phyloP scores from a whole-genome alignment of 2,888 invertebrate genomes.

The Amphimallon solstitiale region DNA sequence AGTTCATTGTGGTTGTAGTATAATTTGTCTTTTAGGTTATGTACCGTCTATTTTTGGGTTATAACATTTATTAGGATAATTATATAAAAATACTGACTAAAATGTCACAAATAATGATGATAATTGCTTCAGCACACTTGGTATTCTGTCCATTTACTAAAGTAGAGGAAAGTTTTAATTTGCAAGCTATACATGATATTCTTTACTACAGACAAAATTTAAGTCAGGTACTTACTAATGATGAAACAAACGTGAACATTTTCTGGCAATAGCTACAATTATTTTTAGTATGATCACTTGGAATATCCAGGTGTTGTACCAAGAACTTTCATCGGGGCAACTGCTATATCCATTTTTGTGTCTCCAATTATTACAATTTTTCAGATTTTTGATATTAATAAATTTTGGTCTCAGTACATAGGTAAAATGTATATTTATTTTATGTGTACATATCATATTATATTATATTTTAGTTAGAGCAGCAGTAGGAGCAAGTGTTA shows the following conservation, averaged over 20 bases:
- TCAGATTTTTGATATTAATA: constrained; percentile 76
- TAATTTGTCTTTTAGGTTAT: constrained; percentile 49
- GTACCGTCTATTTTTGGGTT: constrained; percentile 52
- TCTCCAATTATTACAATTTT: constrained; percentile 79
- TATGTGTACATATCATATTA: constrained; percentile 39
- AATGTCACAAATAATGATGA: constrained; percentile 80
- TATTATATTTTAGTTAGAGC: constrained; percentile 79
- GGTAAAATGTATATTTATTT: constrained; percentile 65
- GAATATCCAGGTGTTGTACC: constrained; percentile 99
- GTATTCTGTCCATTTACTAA: constrained; percentile 95
- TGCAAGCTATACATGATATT: constrained; percentile 98
- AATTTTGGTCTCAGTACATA: constrained; percentile 89
- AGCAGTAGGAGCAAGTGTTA: constrained; percentile 79
- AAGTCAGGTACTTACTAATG: constrained; percentile 72
- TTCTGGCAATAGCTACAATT: constrained; percentile 40
- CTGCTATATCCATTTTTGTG: constrained; percentile 81
- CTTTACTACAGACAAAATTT: constrained; percentile 88
- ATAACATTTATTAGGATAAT: constrained; percentile 44
- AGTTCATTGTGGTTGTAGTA: not conserved
- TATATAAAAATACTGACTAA: constrained; percentile 52
- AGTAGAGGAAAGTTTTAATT: constrained; percentile 99
- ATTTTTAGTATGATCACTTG: constrained; percentile 93
- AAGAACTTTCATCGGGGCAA: constrained; percentile 92
- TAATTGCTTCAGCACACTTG: constrained; percentile 82
- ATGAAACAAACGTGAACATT: not conserved